phyloP scores from a whole-genome alignment of 2,113 vertebrate genomes.

The Calyptomena viridis region DNA sequence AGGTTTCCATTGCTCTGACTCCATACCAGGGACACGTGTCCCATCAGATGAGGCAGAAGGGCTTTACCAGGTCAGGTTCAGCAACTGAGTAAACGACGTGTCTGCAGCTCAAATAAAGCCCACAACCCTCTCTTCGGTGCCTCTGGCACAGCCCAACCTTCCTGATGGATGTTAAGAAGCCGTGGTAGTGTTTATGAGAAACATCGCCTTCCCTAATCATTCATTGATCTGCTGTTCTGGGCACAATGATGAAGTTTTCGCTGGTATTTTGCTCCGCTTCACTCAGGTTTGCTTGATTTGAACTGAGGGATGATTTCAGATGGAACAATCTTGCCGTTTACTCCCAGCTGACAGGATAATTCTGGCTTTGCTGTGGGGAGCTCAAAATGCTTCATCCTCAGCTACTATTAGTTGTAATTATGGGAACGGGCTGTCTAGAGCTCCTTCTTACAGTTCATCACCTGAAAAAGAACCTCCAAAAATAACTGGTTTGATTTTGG shows the following conservation, averaged over 20 bases:
- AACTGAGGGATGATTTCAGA: neutral
- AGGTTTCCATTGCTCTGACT: neutral
- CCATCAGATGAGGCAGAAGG: neutral
- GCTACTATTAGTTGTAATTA: neutral
- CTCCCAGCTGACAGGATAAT: constrained; percentile 21
- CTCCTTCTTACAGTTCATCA: neutral
- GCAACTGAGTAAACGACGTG: accelerated
- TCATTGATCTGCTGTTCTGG: constrained; percentile 59
- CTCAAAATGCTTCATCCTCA: neutral
- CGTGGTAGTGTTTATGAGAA: constrained; percentile 25
- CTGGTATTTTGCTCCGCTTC: neutral
- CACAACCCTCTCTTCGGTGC: neutral
- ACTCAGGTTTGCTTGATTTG: neutral
- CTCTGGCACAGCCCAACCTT: neutral
- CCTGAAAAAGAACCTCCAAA: neutral
- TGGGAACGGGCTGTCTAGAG: neutral
- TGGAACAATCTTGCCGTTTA: neutral
- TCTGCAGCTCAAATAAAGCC: neutral
- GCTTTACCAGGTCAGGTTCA: neutral
- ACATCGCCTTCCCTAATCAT: constrained; percentile 17
- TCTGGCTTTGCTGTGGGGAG: neutral
- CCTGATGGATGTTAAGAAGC: neutral
- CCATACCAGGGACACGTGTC: accelerated
- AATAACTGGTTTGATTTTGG: neutral
- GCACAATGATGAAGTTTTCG: neutral